These are phyloP conservation scores for Halcyon malimbica DNA, from an alignment of 2,113 vertebrate species.

Conservation along the genomic window DNA sequence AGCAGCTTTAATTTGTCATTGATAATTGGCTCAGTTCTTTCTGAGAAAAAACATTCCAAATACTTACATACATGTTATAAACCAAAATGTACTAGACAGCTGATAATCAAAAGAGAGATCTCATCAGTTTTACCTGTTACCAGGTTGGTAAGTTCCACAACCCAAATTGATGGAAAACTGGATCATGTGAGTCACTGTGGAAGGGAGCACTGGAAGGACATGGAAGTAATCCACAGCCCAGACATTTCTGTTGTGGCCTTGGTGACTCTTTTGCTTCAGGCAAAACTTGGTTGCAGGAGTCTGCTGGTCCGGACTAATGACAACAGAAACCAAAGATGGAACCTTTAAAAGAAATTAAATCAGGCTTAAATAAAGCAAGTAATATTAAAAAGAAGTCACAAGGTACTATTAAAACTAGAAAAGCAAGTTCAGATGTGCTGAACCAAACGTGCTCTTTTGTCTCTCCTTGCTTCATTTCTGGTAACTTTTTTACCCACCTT, in stretches of 20 bases:
- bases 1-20: not conserved
- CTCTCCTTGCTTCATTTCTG: not conserved
- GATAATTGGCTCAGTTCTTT: not conserved
- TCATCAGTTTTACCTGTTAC: conserved; percentile 86
- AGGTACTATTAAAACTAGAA: not conserved
- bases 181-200: conserved; percentile 89
- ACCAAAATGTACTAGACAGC: not conserved
- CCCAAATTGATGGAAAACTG: conserved; percentile 98
- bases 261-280: conserved; percentile 90
- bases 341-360: conserved; percentile 79
- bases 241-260: conserved; percentile 85
- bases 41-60: not conserved
- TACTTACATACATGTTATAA: not conserved
- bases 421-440: not conserved
- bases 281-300: conserved; percentile 92
- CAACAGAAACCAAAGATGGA: conserved; percentile 88
- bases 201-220: conserved; percentile 88
- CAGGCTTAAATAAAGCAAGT: not conserved
- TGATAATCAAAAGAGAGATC: not conserved
- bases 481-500: not conserved
- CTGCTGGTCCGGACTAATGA: conserved; percentile 90
- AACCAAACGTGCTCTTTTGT: not conserved
- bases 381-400: not conserved
- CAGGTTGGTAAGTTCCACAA: conserved; percentile 93
- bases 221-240: conserved; percentile 97